Evolutionary conservation across 2,797 vertebrate species (phyloP).

Genomic region (Channallabes apus): DNA sequence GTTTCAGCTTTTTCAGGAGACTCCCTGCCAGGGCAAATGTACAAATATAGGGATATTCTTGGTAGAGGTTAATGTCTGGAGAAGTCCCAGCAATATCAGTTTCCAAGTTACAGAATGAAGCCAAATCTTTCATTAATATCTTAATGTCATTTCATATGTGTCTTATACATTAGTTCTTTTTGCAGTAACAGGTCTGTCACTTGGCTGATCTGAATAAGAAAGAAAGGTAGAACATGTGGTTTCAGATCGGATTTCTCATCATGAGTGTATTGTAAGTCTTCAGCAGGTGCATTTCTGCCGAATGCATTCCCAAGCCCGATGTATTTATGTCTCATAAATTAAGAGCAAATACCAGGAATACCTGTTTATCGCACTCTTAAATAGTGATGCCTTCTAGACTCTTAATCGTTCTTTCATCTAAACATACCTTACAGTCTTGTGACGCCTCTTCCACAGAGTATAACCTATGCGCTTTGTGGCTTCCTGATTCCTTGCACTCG

Average conservation of each 20-base stretch:
- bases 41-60: conserved; percentile 75
- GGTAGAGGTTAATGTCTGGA: conserved; percentile 63
- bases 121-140: conserved; percentile 4
- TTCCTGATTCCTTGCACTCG: conserved; percentile 67
- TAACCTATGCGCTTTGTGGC: conserved; percentile 72
- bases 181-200: background rate
- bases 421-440: conserved; percentile 79
- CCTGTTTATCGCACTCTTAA: background rate
- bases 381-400: background rate
- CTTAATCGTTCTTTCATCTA: conserved; percentile 7
- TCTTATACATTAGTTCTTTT: background rate
- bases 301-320: background rate
- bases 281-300: background rate
- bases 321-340: background rate
- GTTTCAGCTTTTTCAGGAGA: conserved; percentile 67
- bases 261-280: background rate
- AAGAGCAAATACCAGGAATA: background rate
- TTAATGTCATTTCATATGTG: background rate
- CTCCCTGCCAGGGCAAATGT: conserved; percentile 58
- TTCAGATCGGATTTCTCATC: background rate
- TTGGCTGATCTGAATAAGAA: background rate
- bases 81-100: conserved; percentile 55
- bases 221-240: background rate
- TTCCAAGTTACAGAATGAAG: conserved; percentile 29
- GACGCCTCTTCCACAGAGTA: conserved; percentile 74